These are phyloP conservation scores for Sebastolobus altivelis DNA, from an alignment of 2,797 vertebrate species.

Conservation along the genomic window DNA sequence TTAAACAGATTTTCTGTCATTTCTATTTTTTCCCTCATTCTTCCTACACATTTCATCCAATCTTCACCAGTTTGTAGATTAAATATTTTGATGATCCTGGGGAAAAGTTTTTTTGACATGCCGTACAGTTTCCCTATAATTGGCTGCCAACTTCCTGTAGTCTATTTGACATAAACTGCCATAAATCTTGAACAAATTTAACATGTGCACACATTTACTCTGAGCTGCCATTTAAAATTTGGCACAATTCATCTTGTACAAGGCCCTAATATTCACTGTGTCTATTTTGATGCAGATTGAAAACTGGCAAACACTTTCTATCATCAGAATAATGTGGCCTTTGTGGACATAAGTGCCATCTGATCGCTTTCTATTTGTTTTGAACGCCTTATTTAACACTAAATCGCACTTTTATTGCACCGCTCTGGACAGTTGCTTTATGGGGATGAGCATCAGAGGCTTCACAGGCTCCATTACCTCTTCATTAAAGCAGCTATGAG, in stretches of 20 bases:
- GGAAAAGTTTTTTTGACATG: background rate
- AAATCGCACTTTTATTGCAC: constrained; percentile 5
- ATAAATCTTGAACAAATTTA: background rate
- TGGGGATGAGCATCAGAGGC: constrained; percentile 9
- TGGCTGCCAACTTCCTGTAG: constrained; percentile 17
- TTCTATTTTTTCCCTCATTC: background rate
- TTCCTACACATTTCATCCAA: background rate
- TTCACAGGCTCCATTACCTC: constrained; percentile 41
- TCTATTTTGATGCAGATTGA: background rate
- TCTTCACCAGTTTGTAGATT: background rate
- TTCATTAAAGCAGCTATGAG: constrained; percentile 31
- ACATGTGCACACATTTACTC: background rate
- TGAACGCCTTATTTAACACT: constrained; percentile 14
- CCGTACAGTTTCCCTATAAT: background rate
- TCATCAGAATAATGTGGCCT: background rate
- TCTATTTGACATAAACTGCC: constrained; percentile 8
- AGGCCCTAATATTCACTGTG: background rate
- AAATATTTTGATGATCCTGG: background rate
- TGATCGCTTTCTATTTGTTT: constrained; percentile 7
- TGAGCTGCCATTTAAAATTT: background rate
- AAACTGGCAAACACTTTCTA: background rate
- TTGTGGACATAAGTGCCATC: background rate
- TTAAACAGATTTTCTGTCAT: no score
- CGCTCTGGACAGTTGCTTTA: constrained; percentile 8
- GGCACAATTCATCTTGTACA: background rate